Evolutionary conservation across 2,113 vertebrate genomes (phyloP).

Genomic region (Cheirogaleus medius): DNA sequence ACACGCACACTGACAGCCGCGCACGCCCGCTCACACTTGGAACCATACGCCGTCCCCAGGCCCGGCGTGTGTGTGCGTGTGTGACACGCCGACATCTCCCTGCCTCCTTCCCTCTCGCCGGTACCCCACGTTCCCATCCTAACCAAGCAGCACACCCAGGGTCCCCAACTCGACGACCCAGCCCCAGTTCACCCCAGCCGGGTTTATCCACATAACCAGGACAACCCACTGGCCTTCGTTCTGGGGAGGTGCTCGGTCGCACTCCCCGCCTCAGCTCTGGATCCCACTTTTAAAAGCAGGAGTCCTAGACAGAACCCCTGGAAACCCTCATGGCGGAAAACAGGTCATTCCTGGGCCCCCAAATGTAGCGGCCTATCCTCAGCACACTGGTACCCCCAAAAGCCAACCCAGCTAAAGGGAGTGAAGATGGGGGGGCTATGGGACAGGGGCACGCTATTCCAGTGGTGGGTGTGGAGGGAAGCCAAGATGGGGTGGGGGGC

Average conservation of each 20-base stretch:
- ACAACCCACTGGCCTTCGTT: background rate
- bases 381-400: background rate
- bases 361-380: conserved; percentile 35
- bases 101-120: background rate
- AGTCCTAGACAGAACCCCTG: conserved; percentile 14
- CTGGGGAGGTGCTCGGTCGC: background rate
- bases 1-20: conserved; percentile 78
- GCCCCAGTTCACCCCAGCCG: background rate
- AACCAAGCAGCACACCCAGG: background rate
- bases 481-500: conserved; percentile 15
- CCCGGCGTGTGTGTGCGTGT: conserved; percentile 37
- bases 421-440: background rate
- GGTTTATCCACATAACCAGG: background rate
- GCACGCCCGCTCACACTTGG: conserved; percentile 76
- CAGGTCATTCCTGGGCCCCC: conserved; percentile 63
- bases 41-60: conserved; percentile 53
- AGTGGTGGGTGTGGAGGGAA: background rate
- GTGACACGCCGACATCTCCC: conserved; percentile 56
- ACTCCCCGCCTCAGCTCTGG: background rate
- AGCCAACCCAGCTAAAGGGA: background rate
- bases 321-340: conserved; percentile 59
- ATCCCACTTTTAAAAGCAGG: conserved; percentile 58
- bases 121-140: conserved; percentile 23
- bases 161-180: conserved; percentile 15
- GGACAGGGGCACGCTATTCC: background rate